Conservation (phyloP, 2,113 vertebrate species). For the Dendrocopos noguchii region DNA sequence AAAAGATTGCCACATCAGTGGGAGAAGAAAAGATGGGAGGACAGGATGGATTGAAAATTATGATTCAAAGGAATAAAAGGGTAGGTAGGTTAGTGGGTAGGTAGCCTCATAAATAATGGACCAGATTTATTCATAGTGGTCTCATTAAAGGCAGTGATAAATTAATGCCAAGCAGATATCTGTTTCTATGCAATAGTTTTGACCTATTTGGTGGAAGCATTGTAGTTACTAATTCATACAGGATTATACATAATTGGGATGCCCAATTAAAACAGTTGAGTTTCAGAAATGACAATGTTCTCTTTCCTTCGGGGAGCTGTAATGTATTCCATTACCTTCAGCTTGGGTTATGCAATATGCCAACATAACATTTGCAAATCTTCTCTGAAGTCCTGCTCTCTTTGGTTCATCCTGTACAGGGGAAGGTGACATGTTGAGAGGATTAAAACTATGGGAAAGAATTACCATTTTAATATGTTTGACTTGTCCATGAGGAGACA, state of each 20-base stretch:
- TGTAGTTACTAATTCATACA: constrained; percentile 61
- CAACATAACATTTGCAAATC: constrained; percentile 61
- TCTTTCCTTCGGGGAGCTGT: constrained; percentile 60
- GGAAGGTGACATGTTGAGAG: constrained; percentile 44
- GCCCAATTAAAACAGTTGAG: constrained; percentile 50
- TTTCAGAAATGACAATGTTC: constrained; percentile 59
- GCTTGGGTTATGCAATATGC: constrained; percentile 27
- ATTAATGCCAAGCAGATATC: constrained; percentile 37
- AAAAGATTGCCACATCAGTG: background rate
- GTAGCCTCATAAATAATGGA: constrained; percentile 21
- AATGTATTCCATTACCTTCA: constrained; percentile 51
- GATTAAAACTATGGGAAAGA: constrained; percentile 70
- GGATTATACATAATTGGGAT: constrained; percentile 67
- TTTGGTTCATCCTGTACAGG: constrained; percentile 14
- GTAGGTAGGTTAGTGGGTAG: background rate
- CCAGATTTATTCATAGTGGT: background rate
- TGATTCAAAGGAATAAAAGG: background rate
- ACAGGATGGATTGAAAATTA: background rate
- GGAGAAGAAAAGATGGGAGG: background rate
- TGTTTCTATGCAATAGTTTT: constrained; percentile 46
- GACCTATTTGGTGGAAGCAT: constrained; percentile 48
- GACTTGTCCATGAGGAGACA: constrained; percentile 60
- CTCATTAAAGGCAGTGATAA: constrained; percentile 41
- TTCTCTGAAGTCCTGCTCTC: constrained; percentile 67
- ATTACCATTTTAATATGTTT: constrained; percentile 77